Conservation (phyloP, 1,140 invertebrate species). For the Ruditapes philippinarum region DNA sequence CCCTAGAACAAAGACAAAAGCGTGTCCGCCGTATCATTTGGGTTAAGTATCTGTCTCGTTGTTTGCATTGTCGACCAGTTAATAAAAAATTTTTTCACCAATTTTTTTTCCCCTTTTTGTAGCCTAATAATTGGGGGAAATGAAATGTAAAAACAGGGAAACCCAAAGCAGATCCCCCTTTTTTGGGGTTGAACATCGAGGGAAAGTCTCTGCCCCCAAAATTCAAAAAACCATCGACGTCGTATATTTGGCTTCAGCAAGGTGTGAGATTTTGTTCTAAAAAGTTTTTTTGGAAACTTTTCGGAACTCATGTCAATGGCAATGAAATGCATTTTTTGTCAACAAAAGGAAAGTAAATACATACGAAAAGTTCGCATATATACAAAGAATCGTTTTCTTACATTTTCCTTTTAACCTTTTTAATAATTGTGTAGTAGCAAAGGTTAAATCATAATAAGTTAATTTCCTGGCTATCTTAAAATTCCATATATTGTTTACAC, state of each 20-base stretch:
- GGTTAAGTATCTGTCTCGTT: background rate
- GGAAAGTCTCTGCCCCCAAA: background rate
- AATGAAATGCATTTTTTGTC: too few species aligned
- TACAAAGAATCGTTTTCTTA: too few species aligned
- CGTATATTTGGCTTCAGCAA: background rate
- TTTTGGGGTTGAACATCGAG: conserved; percentile 31
- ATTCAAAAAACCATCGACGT: background rate
- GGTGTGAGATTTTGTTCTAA: conserved; percentile 25
- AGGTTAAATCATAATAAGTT: too few species aligned
- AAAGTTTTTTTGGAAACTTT: conserved; percentile 52
- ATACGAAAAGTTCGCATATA: too few species aligned
- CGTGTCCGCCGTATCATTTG: background rate
- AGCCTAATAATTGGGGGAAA: conserved; percentile 6
- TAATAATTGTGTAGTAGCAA: too few species aligned
- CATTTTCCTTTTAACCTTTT: too few species aligned
- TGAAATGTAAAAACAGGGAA: conserved; percentile 5
- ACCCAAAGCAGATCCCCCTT: conserved; percentile 41
- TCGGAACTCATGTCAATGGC: conserved; percentile 26
- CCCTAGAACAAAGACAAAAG: background rate
- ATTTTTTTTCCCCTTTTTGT: background rate
- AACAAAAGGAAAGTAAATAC: too few species aligned
- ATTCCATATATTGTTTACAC: too few species aligned
- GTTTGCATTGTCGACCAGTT: background rate
- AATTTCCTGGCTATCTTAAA: too few species aligned
- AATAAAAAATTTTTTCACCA: background rate